Evolutionary conservation across 1,140 invertebrate species (phyloP), one percentile per base, ranked within the genome.

Genomic region (Mya arenaria): DNA sequence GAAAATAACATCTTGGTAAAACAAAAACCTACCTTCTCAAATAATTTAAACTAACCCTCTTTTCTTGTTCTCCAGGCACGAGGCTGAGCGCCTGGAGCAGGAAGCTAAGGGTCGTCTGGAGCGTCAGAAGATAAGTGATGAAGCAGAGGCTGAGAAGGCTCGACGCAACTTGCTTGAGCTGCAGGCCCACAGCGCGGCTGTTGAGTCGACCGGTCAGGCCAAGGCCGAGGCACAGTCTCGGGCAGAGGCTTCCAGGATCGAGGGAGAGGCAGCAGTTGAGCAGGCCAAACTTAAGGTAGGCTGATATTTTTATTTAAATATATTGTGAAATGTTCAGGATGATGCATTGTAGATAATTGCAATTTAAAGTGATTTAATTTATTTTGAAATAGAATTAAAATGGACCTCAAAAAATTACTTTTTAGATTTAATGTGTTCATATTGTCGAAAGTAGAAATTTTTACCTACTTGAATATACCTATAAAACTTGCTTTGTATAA

Each of bases 71-170:
- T 81, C n/a, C 65, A 93, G 93, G 82, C 93, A 94, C 86, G 94
- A 94, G 87, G 94, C 94, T 13, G 93, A 94, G 84, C 84, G 94
- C 56, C 82, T 94, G n/a, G 94, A 94, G 86, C 94, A 94, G 80
- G 93, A 94, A 83, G 94, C 94, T 28, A 92, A 91, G 80, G 94
- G 94, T 80, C 88, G 92, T 15, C 87, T 94, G 36, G 94, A 94
- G 84, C 87, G 93, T 36, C 94, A 94, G 86, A 93, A 92, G 81
- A 93, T 94, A 63, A 90, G 84, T 36, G 94, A 94, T 80, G 93
- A 94, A 81, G 93, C 93, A 10, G 93, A 92, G 80, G 93, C 94
- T 34, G 94, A 94, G 87, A 91, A 91, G 73, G 82, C 93, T 1
- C 87, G 93, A 4, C 91, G 90, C 74, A 90, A 92, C 37, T 84